These are phyloP conservation scores for Borostomias antarcticus DNA, from an alignment of 2,797 vertebrate species.

Conservation along the genomic window DNA sequence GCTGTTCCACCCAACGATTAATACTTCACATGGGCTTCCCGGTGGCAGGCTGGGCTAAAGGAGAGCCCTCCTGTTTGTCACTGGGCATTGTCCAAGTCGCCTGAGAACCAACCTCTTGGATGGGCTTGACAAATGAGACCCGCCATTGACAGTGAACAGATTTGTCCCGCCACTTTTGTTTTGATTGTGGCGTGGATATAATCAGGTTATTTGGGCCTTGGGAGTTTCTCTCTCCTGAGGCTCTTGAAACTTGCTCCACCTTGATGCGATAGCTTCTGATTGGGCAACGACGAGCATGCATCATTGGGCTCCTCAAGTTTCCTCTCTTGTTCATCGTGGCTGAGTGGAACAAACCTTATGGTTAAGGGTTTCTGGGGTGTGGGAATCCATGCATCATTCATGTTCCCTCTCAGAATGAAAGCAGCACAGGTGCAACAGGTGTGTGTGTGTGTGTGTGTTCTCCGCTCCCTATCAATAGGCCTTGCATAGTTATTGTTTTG, in stretches of 20 bases:
- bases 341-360: constrained; percentile 52
- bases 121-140: constrained; percentile 79
- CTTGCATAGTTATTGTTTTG: constrained; percentile 62
- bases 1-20: constrained; percentile 81
- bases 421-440: constrained; percentile 70
- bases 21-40: constrained; percentile 83
- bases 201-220: constrained; percentile 75
- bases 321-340: constrained; percentile 56
- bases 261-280: constrained; percentile 43
- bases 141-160: constrained; percentile 78
- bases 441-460: constrained; percentile 39
- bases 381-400: constrained; percentile 67
- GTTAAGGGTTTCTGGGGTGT: constrained; percentile 64
- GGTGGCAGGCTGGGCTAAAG: constrained; percentile 79
- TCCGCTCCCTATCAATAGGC: constrained; percentile 58
- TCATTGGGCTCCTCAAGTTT: constrained; percentile 57
- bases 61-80: constrained; percentile 81
- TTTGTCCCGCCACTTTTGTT: constrained; percentile 78
- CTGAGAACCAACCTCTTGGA: constrained; percentile 80
- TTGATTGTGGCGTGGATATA: constrained; percentile 76
- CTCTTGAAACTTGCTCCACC: constrained; percentile 73
- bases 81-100: constrained; percentile 77
- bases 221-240: constrained; percentile 63
- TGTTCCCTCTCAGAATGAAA: constrained; percentile 39
- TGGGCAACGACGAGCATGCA: constrained; percentile 58